Base-by-base conservation (phyloP, 2,113 vertebrate genomes). In the Elephas maximus region DNA sequence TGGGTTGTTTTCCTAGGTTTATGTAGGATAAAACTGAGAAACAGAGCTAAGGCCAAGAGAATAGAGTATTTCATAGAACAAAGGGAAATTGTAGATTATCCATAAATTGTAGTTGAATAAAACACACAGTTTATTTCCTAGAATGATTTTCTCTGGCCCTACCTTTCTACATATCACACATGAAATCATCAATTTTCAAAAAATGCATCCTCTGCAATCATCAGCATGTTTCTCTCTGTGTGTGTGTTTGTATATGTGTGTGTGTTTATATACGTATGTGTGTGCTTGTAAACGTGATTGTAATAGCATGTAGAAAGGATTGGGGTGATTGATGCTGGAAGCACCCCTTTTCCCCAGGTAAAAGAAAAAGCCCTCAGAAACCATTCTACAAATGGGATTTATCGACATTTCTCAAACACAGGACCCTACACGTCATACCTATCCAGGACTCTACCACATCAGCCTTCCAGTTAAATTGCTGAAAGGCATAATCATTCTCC, bases 381-480 rank as follows among this genome's bases (percentile, higher is more conserved):
- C 2, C 11, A 57, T 62, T 79, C 21, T 48, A 11, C 15, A 80
- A 12, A 53, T 14, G 26, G 6, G 8, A 84, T 21, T n/a, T 44
- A 33, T 63, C 24, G 51, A 45, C 1, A 33, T 45, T 41, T 94
- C 45, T 93, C 78, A 21, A 84, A 65, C 45, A 14, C 4, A 69
- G 37, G 5, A 11, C 26, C 2, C 2, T 10, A 2, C 5, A 15
- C 1, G 1, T 26, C 92, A 33, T 96, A 98, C 98, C 96, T 84
- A 98, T 97, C 98, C 98, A 98, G 45, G 97, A 88, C 28, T 98
- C 97, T 21, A 90, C 92, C 28, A 96, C 37, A 11, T 98, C 97
- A 33, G 85, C 97, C 67, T 98, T 97, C 98, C 98, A 98, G 88
- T 94, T 98, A 92, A 98, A 98, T 63, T 97, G 84, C 92, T 98